Evolutionary conservation across 2,797 vertebrate species (phyloP), one percentile per base, ranked within the genome.

Genomic region (Falco berigora): DNA sequence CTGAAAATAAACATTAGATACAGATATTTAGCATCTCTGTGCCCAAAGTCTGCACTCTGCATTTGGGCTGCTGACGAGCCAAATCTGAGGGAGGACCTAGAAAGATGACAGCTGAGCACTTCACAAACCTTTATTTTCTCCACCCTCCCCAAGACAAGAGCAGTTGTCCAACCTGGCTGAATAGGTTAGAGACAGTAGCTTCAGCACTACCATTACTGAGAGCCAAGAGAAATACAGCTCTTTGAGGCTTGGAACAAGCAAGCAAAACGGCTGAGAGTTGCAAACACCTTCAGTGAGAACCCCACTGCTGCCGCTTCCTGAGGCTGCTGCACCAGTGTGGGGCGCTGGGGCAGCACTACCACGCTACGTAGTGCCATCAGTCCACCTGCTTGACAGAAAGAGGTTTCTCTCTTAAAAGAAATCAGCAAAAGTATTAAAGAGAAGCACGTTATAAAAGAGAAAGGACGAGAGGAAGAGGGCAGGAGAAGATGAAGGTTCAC

Each of bases 321-420:
- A 50, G 64, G n/a, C 25, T 14, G 13, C 44, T 0, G 0, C 1
- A 20, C 12, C 34, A 40, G 4, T 0, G 4, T 0, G 0, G 42
- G 75, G 44, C 32, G 58, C 15, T 3, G 23, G 7, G 2, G 15
- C 2, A 2, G 72, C 44, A 10, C 47, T 12, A 4, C 2, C 5
- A 0, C 5, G 27, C 34, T 10, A 8, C 0, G 13, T 2, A 53
- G 30, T 2, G 20, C 42, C 58, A 38, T 12, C 75, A 34, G 40
- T 2, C 36, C 52, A 50, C 36, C 67, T 44, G 40, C 42, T 5
- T 20, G 25, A 15, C 14, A n/a, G 42, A 67, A 47, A 38, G 7
- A 10, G 2, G 13, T 5, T 61, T 52, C 10, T 25, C 32, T 24
- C 72, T 42, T 14, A 7, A 17, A n/a, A 32, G 24, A 63, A 32